phyloP scores from a whole-genome alignment of 2,888 invertebrate genomes.

The Platycheirus rosarum region DNA sequence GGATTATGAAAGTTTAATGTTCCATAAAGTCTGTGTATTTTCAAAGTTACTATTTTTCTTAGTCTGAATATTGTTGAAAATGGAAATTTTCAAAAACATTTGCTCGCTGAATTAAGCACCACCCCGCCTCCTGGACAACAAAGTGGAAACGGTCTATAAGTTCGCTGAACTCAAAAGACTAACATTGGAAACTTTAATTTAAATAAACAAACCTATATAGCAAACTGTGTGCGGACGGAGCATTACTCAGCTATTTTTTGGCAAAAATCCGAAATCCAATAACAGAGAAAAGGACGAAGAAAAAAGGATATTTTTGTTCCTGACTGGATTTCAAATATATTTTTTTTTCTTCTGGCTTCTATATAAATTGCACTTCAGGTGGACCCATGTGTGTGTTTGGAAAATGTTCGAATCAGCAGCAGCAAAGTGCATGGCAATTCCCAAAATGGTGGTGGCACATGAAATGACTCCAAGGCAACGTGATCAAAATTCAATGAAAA shows the following conservation, averaged over 20 bases:
- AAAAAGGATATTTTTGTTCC: conserved; percentile 8
- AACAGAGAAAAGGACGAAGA: conserved; percentile 2
- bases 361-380: conserved; percentile 35
- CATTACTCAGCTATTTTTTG: conserved; percentile 8
- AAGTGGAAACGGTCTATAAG: background rate
- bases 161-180: background rate
- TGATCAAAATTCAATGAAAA: conserved; percentile 61
- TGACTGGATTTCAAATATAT: conserved; percentile 48
- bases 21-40: background rate
- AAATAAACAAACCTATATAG: background rate
- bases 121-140: background rate
- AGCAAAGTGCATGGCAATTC: conserved; percentile 43
- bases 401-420: conserved; percentile 26
- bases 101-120: background rate
- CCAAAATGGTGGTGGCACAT: conserved; percentile 15
- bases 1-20: conserved; percentile 17
- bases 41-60: background rate
- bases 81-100: too few species aligned
- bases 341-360: background rate
- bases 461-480: conserved; percentile 46
- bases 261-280: conserved; percentile 3
- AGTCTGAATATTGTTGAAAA: too few species aligned
- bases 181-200: conserved; percentile 25
- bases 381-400: conserved; percentile 39
- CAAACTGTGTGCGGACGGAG: background rate